Base-by-base conservation (phyloP, 1,140 invertebrate genomes). In the Drosophila sp. region DNA sequence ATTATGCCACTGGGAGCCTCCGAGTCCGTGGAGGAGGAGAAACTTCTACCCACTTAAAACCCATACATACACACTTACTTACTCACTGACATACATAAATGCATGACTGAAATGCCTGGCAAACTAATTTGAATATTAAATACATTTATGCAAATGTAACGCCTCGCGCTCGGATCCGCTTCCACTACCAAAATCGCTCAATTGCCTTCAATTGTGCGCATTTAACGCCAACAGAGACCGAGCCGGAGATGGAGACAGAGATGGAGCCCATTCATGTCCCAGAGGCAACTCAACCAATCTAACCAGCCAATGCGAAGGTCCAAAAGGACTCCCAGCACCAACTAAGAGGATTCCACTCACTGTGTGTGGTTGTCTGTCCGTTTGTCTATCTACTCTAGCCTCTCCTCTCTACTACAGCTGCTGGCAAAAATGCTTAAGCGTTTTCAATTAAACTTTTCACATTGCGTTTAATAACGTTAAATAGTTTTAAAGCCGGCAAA, bases 371-470 rank as follows among this genome's bases (percentile, higher is more conserved):
- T 50, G 23, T 50, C 44, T 7, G 17, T n/a, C 35, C 10, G 10
- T 38, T 38, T 38, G 35, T 38, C 44, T 27, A 8, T 60, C 70
- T 80, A 85, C 76, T 77, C 17, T 17, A 17, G 17, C 17, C 17
- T 17, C 17, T 17, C 17, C 17, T 17, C 73, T 32, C 63, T 50
- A 10, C 5, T 47, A 47, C 44, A 47, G 44, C 44, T 50, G 33
- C 35, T 30, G 40, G 33, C 68, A 29, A 33, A 74, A 75, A 50
- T 50, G 73, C 60, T 47, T 7, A 58, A 54, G 61, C 71, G 66
- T 74, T 87, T 86, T 78, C 83, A 86, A 83, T 86, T 86, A 83
- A 86, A 86, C 83, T 86, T 87, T 86, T 79, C 72, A 76, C 83
- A 78, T 79, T 70, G 83, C 69, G 67, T 81, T 87, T 87, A 83